phyloP scores from a whole-genome alignment of 1,140 invertebrate species.

The Vanessa tameamea region DNA sequence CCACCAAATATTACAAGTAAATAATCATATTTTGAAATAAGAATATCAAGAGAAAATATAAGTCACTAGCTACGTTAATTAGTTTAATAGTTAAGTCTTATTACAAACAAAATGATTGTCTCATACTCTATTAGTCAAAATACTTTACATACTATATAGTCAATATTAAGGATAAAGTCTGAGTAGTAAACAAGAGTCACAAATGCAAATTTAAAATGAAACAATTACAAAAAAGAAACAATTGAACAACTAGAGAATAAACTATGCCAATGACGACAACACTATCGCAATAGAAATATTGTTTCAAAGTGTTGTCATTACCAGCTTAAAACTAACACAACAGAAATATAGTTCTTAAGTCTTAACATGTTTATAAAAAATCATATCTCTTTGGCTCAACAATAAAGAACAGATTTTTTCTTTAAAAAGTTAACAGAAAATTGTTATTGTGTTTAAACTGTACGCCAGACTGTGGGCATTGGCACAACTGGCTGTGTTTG shows the following conservation, averaged over 20 bases:
- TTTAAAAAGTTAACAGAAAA: not conserved
- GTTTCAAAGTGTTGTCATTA: constrained; percentile 15
- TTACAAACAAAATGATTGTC: constrained; percentile 1
- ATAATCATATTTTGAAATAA: not conserved
- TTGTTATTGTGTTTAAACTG: constrained; percentile 24
- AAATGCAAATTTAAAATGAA: constrained; percentile 12
- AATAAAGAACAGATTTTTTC: not conserved
- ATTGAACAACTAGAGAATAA: not conserved
- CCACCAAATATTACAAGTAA: constrained; percentile 20
- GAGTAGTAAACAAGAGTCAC: not conserved
- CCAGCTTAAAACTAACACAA: not conserved
- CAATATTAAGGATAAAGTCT: constrained; percentile 24
- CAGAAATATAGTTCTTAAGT: constrained; percentile 13
- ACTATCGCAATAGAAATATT: constrained; percentile 25
- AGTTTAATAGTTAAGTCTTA: not conserved
- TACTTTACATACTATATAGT: not conserved
- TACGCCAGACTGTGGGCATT: constrained; percentile 42
- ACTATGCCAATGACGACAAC: constrained; percentile 1
- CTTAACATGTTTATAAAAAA: not conserved
- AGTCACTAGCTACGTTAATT: no score
- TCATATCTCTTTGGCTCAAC: constrained; percentile 27
- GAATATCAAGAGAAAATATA: not conserved
- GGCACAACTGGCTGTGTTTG: constrained; percentile 41
- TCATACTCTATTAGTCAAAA: not conserved
- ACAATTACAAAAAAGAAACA: not conserved